phyloP scores from a whole-genome alignment of 2,797 vertebrate species.

The Lerista edwardsae region DNA sequence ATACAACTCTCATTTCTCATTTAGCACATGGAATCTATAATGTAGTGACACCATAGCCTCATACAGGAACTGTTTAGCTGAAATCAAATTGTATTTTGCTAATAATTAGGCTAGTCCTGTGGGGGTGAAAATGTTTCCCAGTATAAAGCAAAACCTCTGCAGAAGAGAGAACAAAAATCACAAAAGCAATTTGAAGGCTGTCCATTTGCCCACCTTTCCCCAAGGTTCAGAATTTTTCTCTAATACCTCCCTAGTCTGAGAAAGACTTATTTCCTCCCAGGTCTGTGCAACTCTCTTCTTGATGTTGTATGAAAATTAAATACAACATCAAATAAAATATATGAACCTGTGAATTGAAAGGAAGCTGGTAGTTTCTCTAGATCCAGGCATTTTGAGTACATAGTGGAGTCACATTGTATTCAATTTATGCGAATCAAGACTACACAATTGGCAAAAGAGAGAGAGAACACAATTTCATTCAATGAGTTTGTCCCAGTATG shows the following conservation, averaged over 20 bases:
- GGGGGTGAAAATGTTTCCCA: neutral
- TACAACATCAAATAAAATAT: conserved; percentile 22
- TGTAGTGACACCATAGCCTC: neutral
- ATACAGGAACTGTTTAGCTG: conserved; percentile 42
- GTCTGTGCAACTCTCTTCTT: neutral
- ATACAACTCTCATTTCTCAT: conserved; percentile 21
- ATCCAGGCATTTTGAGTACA: neutral
- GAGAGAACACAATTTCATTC: too few relatives aligned
- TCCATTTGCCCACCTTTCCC: conserved; percentile 46
- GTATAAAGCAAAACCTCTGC: conserved; percentile 31
- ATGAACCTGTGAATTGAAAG: neutral
- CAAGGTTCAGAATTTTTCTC: neutral
- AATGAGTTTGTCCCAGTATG: too few relatives aligned
- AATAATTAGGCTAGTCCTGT: conserved; percentile 51
- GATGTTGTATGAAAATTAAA: conserved; percentile 15
- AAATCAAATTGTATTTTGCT: conserved; percentile 60
- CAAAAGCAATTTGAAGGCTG: neutral
- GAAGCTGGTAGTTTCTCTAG: neutral
- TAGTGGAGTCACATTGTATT: too few relatives aligned
- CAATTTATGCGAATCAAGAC: too few relatives aligned
- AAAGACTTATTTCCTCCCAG: too few relatives aligned
- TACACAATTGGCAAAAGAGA: too few relatives aligned
- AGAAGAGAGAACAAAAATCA: conserved; percentile 42
- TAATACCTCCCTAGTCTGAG: neutral
- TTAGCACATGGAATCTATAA: neutral